Percentiles rank a stretch among this genome's conserved stretches.
Evolutionary conservation across 2,888 invertebrate species (phyloP).

Genomic region (Willowsia nigromaculata): DNA sequence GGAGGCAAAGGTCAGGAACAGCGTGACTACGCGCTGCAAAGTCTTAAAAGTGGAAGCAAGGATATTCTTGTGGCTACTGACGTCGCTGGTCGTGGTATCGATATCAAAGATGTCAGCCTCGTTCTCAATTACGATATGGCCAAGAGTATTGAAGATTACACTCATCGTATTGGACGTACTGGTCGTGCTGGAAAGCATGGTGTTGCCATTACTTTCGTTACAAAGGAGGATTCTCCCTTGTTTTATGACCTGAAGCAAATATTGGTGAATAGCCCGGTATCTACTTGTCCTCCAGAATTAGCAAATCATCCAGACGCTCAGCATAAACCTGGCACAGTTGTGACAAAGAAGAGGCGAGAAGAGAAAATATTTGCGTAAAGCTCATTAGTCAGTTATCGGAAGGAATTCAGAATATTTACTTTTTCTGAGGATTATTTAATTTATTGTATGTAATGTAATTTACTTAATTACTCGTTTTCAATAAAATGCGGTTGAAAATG

Average conservation of each 20-base stretch:
- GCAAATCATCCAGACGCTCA: conserved; percentile 99
- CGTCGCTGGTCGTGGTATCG: conserved; percentile 99
- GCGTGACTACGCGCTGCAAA: conserved; percentile 97
- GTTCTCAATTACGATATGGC: conserved; percentile 99
- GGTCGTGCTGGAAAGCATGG: conserved; percentile 99
- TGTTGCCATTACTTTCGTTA: conserved; percentile 96
- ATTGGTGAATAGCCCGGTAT: conserved; percentile 92
- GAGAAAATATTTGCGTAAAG: conserved; percentile 95
- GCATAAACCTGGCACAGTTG: conserved; percentile 96
- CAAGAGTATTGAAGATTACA: conserved; percentile 98
- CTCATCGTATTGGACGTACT: conserved; percentile 99
- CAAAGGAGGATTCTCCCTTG: conserved; percentile 95
- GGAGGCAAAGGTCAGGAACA: conserved; percentile 99
- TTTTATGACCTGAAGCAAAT: conserved; percentile 99
- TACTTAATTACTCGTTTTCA: neutral
- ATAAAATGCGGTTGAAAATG: neutral
- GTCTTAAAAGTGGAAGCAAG: conserved; percentile 96
- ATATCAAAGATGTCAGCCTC: conserved; percentile 99
- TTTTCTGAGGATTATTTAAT: neutral
- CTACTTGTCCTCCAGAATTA: conserved; percentile 96
- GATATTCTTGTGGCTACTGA: conserved; percentile 99
- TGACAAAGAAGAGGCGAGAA: conserved; percentile 92
- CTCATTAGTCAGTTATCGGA: neutral
- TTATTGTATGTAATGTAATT: neutral
- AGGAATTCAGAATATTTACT: too few species aligned